Base-by-base conservation (phyloP, 2,888 invertebrate genomes). In the Sicus ferrugineus region DNA sequence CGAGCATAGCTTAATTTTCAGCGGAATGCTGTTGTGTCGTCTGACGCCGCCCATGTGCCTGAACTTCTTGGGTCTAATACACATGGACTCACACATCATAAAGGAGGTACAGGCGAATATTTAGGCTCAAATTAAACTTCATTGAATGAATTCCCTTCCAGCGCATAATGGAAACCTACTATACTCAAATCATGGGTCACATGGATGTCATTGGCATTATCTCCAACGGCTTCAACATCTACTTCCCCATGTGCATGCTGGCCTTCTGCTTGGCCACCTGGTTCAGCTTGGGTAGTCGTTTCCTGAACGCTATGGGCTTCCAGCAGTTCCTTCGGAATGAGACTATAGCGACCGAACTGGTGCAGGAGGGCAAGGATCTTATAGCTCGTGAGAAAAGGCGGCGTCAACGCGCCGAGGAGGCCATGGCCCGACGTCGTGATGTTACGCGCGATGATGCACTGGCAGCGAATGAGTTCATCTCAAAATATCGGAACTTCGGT, bases 121-220 rank as follows among this genome's bases (percentile, higher is more conserved):
- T n/a, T n/a, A n/a, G n/a, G n/a, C n/a, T n/a, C n/a, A n/a, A n/a
- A n/a, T n/a, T n/a, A n/a, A n/a, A n/a, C n/a, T n/a, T 52, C 7
- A 23, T n/a, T 26, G 5, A 11, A 9, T 52, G 26, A n/a, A n/a
- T 56, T 48, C 58, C 9, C 14, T 68, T 70, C 6, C 70, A 80
- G 75, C 89, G 90, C 74, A 88, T 93, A 54, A 87, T 92, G 86
- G 98, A 95, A 86, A 98, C 98, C 0, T 92, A 94, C 77, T 99
- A 98, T 81, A 99, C 98, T 0, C 93, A 94, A 90, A 94, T 98
- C 77, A 99, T 99, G 98, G 99, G 99, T 0, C 98, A 99, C 84
- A 96, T 99, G 97, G 98, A 98, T 85, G 97, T 99, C 0, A 92
- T 99, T 68, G 93, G 94, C 31, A 95, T 99, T 72, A 94, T 99